Evolutionary conservation across 2,113 vertebrate species (phyloP), one percentile per base, ranked within the genome.

Genomic region (Sturnira hondurensis): DNA sequence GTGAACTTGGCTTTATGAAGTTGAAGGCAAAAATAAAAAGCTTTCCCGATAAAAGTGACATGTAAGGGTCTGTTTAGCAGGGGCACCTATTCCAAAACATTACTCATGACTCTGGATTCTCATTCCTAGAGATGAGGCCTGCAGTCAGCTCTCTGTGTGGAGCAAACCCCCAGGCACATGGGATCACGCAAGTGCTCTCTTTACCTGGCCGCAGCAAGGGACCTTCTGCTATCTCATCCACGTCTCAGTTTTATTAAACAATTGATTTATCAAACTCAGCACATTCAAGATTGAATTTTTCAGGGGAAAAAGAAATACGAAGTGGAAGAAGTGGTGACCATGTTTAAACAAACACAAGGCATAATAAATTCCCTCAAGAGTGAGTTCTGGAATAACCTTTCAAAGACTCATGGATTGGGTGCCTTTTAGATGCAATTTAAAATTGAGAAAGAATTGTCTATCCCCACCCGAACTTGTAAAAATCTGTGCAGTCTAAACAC

Each of bases 251-350:
- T 74, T 70, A 91, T 76, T 38, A 70, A 50, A 89, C 47, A 81
- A 92, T 31, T 38, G 89, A 86, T 91, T 93, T 68, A 41, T 52
- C n/a, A 22, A n/a, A 68, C n/a, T 77, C 54, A 94, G 31, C 78
- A 89, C 7, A 86, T 73, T 91, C 41, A 73, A 96, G 38, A 38
- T 28, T 63, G 56, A 83, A 89, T 82, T 86, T 89, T 93, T 82
- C 93, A 92, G 15, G 36, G 56, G 52, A 50, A 83, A 36, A 33
- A 71, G 22, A 87, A 86, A 83, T 20, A 50, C 4, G 33, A 83
- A 83, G 14, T 78, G 43, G 24, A 74, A 93, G 13, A 85, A n/a
- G 22, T 19, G 7, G 61, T 87, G 43, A 43, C 80, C 16, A 1
- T 56, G 28, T 67, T 86, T 82, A 33, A 95, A 70, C 20, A 96